phyloP scores from a whole-genome alignment of 2,888 invertebrate genomes.

The Aproaerema taeniolella region DNA sequence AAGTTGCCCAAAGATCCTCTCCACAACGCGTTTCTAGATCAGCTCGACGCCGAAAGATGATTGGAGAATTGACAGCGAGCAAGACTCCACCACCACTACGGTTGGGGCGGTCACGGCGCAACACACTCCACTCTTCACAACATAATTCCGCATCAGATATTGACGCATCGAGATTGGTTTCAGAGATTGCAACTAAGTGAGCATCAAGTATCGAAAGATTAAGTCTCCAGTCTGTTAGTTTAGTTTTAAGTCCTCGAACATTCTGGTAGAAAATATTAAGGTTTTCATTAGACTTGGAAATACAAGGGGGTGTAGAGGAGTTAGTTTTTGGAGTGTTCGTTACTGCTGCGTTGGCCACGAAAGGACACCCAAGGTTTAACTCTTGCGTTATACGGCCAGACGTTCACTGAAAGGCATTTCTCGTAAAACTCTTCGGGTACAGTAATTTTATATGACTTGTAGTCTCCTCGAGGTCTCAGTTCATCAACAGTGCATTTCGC shows the following conservation, averaged over 20 bases:
- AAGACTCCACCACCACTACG: background rate
- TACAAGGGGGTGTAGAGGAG: too few relatives aligned
- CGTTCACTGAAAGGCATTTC: too few relatives aligned
- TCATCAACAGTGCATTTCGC: too few relatives aligned
- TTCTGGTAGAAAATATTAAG: constrained; percentile 1
- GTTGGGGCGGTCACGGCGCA: background rate
- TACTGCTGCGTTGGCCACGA: too few relatives aligned
- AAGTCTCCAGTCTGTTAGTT: background rate
- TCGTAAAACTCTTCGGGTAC: too few relatives aligned
- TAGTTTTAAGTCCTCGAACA: constrained; percentile 1
- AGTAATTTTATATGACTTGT: too few relatives aligned
- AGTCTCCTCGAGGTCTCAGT: too few relatives aligned
- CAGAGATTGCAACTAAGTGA: constrained; percentile 30
- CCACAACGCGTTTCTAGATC: constrained; percentile 39
- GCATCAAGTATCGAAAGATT: constrained; percentile 47
- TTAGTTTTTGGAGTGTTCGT: too few relatives aligned
- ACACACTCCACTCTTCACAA: background rate
- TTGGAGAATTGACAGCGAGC: background rate
- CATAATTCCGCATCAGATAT: background rate
- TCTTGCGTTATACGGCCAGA: too few relatives aligned
- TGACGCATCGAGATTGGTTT: background rate
- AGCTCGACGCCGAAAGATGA: background rate
- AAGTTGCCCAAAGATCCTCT: constrained; percentile 61
- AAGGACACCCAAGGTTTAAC: too few relatives aligned
- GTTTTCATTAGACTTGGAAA: too few relatives aligned